A percentile compares a stretch with the other conserved stretches of the same genome.
Evolutionary conservation across 2,888 invertebrate species (phyloP).

Genomic region (Nasonovia ribisnigri): DNA sequence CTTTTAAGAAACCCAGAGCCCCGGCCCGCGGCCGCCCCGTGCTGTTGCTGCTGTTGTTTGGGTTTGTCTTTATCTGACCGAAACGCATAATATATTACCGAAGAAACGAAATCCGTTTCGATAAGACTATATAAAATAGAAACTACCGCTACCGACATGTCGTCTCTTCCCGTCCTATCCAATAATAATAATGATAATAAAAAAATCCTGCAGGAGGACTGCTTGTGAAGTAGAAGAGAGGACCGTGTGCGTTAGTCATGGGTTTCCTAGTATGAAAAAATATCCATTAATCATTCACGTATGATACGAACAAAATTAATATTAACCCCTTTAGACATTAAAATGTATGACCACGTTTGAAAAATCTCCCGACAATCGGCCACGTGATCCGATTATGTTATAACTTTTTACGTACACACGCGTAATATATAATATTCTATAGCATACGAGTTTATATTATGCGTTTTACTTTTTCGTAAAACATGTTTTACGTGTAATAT

Average conservation of each 20-base stretch:
- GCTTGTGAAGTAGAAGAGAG: background rate
- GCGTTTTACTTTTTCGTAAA: background rate
- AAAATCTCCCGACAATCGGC: conserved; percentile 34
- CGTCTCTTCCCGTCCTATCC: background rate
- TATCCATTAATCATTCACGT: conserved; percentile 42
- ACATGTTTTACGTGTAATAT: background rate
- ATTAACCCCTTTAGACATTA: conserved; percentile 49
- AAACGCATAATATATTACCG: conserved; percentile 13
- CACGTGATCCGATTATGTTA: conserved; percentile 55
- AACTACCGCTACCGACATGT: conserved; percentile 32
- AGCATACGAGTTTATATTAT: background rate
- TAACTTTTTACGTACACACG: background rate
- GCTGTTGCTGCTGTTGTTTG: conserved; percentile 21
- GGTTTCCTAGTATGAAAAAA: background rate
- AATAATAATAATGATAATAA: background rate
- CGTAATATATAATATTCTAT: background rate
- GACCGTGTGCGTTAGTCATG: conserved; percentile 33
- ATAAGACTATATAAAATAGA: conserved; percentile 18
- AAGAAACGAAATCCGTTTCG: conserved; percentile 20
- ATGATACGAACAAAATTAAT: conserved; percentile 40
- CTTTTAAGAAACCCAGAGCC: conserved; percentile 36
- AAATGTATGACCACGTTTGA: conserved; percentile 47
- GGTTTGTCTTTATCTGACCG: conserved; percentile 15
- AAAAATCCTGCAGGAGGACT: background rate
- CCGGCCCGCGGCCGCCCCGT: background rate